A percentile compares a stretch with the other conserved stretches of the same genome.
phyloP scores from a whole-genome alignment of 1,140 invertebrate genomes.

The Chymomyza costata region DNA sequence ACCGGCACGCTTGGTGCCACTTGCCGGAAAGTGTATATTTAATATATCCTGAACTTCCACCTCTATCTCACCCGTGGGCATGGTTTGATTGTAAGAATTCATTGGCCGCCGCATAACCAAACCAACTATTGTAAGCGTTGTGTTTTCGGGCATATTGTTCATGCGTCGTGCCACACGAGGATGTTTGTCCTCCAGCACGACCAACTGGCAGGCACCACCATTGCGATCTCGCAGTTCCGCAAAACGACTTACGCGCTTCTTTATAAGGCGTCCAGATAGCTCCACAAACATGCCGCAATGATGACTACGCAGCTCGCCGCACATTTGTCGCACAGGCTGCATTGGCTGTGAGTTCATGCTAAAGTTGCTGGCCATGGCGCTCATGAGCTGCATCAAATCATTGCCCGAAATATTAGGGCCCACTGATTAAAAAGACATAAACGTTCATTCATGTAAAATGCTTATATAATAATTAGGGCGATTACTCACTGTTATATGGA shows the following conservation, averaged over 20 bases:
- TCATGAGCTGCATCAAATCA: constrained; percentile 68
- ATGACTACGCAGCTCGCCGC: constrained; percentile 71
- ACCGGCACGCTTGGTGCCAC: constrained; percentile 44
- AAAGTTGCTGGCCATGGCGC: constrained; percentile 68
- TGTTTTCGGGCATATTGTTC: constrained; percentile 74
- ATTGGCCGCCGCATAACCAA: constrained; percentile 62
- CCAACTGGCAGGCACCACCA: constrained; percentile 74
- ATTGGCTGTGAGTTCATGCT: constrained; percentile 69
- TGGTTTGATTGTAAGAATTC: constrained; percentile 71
- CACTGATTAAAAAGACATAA: constrained; percentile 31
- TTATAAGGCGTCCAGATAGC: constrained; percentile 70
- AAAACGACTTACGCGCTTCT: constrained; percentile 74
- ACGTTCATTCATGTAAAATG: background rate
- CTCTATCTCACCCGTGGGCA: constrained; percentile 75
- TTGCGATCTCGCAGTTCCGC: constrained; percentile 70
- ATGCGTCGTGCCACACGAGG: constrained; percentile 70
- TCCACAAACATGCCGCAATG: constrained; percentile 73
- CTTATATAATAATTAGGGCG: background rate
- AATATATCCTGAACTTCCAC: constrained; percentile 74
- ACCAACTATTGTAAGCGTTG: constrained; percentile 73
- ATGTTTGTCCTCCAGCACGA: constrained; percentile 74
- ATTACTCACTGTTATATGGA: constrained; percentile 60
- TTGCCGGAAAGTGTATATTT: constrained; percentile 63
- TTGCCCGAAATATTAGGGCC: constrained; percentile 59
- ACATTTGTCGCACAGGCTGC: constrained; percentile 63